These are phyloP conservation scores for Aporrectodea caliginosa DNA, from an alignment of 1,140 invertebrate genomes.

Conservation along the genomic window DNA sequence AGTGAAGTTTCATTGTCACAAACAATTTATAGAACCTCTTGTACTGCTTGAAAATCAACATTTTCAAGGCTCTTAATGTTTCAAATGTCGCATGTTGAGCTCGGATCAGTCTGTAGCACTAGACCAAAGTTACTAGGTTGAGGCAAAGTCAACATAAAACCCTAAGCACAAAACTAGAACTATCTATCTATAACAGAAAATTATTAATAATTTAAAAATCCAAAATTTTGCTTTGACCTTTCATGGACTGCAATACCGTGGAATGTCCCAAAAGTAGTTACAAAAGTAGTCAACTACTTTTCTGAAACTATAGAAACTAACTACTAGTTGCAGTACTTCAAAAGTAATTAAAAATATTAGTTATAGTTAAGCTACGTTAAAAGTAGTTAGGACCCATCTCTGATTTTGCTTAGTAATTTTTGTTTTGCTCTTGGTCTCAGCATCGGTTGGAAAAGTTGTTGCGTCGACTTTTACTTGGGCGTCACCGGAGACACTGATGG, in stretches of 20 bases:
- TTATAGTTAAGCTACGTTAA: not conserved
- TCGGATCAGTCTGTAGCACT: no score
- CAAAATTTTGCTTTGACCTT: no score
- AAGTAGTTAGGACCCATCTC: not conserved
- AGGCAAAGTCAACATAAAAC: no score
- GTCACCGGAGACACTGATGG: constrained; percentile 30
- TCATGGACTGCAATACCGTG: no score
- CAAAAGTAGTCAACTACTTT: not conserved
- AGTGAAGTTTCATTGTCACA: no score
- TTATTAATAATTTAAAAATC: no score
- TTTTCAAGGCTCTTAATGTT: no score
- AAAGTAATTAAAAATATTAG: not conserved
- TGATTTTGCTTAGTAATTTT: not conserved
- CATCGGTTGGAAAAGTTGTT: not conserved
- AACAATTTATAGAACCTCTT: not conserved
- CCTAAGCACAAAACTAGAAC: no score
- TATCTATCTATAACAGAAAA: no score
- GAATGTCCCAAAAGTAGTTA: not conserved
- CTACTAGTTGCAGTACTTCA: not conserved
- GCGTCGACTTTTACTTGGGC: not conserved
- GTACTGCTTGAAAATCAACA: not conserved
- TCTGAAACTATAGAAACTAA: not conserved
- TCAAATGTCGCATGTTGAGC: not conserved
- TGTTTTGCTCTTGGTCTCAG: not conserved
- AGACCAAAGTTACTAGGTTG: no score